Evolutionary conservation across 2,113 vertebrate species (phyloP), one percentile per base, ranked within the genome.

Genomic region (Arizona elegans): DNA sequence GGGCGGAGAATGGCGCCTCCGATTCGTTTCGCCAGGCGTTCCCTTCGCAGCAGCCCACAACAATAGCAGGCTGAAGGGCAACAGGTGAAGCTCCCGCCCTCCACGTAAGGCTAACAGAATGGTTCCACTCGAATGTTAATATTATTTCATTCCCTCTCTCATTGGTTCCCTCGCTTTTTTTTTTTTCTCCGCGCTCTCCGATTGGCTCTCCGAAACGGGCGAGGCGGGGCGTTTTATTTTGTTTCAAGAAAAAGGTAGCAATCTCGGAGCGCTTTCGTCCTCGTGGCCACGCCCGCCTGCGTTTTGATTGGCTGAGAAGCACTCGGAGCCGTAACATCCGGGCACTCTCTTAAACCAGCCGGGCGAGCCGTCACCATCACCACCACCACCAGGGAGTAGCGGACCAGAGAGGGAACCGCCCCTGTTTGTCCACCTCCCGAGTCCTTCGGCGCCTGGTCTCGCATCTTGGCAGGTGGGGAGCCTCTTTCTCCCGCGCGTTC

Each of bases 401-500:
- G 88, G 91, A 93, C 91, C 86, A 53, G 75, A 90, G 75, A 56
- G 91, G 91, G 75, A 93, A 65, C 91, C 91, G 58, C 70, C 87
- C 87, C 47, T 6, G 54, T 38, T 33, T 10, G 12, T 29, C 38
- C 55, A 26, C 33, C 75, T 81, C 70, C 0, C 11, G 10, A n/a
- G 24, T 3, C 11, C 15, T 55, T 5, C 54, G 26, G 89, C 5
- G 90, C 43, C 19, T 62, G 38, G 11, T 33, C 43, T 86, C 58
- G 12, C 89, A 55, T 43, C n/a, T 26, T 24, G 5, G 90, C 91
- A 91, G 91, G 93, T 65, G 91, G 86, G 70, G 9, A 0, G 0
- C 21, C 38, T 24, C 5, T 58, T 29, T 29, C 54, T 81, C 75
- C 33, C 33, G 75, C 75, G 33, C 33, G 6, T 33, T 29, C 12